phyloP scores from a whole-genome alignment of 2,113 vertebrate species.

The Labeo catla region DNA sequence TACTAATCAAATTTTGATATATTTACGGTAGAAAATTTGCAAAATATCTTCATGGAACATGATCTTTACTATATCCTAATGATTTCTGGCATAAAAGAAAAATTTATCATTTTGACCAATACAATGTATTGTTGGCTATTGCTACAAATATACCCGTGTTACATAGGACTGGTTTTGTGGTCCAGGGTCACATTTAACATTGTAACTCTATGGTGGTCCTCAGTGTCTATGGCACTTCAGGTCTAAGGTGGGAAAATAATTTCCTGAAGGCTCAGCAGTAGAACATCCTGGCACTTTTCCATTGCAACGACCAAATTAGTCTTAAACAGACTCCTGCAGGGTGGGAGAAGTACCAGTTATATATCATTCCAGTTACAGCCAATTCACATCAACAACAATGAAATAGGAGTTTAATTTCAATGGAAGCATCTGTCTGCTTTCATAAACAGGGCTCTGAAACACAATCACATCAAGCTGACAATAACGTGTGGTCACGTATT shows the following conservation, averaged over 20 bases:
- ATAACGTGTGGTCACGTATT: neutral
- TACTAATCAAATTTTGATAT: too few relatives aligned
- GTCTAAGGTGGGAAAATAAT: neutral
- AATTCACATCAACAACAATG: slow-evolving; percentile 1
- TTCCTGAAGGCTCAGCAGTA: neutral
- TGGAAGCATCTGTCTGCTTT: slow-evolving; percentile 6
- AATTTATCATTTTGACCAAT: too few relatives aligned
- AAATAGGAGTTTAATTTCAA: neutral
- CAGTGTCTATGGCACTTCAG: neutral
- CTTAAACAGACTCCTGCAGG: neutral
- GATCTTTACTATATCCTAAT: too few relatives aligned
- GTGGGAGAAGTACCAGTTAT: neutral
- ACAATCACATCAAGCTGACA: slow-evolving; percentile 23
- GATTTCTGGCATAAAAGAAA: too few relatives aligned
- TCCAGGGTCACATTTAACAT: too few relatives aligned
- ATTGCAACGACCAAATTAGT: neutral
- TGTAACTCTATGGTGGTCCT: too few relatives aligned
- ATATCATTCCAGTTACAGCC: neutral
- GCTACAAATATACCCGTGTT: too few relatives aligned
- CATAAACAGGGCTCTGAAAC: slow-evolving; percentile 5
- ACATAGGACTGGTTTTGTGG: too few relatives aligned
- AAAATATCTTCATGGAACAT: too few relatives aligned
- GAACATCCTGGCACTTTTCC: neutral
- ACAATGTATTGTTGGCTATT: too few relatives aligned
- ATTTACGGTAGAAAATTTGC: too few relatives aligned